Percentiles rank a stretch among this genome's conserved stretches.
Conservation (phyloP, 2,888 invertebrate genomes). For the Drosophila anceps region DNA sequence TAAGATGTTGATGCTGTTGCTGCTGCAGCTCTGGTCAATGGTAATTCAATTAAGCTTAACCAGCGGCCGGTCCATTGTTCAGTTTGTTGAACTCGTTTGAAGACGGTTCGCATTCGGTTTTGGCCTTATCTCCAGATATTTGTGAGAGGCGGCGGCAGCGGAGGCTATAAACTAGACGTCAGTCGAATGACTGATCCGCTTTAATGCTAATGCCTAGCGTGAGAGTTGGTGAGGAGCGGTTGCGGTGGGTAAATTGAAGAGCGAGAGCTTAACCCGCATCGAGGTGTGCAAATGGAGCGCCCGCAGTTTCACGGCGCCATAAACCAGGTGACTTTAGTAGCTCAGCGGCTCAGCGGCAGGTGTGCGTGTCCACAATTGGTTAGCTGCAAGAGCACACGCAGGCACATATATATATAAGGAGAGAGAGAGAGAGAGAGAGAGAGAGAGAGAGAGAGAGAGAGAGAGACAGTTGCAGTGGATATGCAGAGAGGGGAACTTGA, state of each 20-base stretch:
- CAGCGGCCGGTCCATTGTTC: constrained; percentile 63
- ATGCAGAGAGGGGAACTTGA: constrained; percentile 2
- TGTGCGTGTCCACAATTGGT: constrained; percentile 44
- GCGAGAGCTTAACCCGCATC: constrained; percentile 64
- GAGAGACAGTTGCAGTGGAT: not conserved
- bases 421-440: not conserved
- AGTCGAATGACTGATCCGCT: constrained; percentile 65
- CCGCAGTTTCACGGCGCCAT: constrained; percentile 72
- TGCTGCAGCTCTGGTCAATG: constrained; percentile 46
- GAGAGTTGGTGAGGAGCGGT: not conserved
- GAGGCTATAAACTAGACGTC: constrained; percentile 43
- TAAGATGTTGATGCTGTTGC: constrained; percentile 2
- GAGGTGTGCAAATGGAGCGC: constrained; percentile 66
- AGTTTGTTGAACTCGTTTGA: constrained; percentile 67
- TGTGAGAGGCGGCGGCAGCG: constrained; percentile 36
- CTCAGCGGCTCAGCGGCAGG: constrained; percentile 55
- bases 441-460: not conserved
- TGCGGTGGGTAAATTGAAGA: constrained; percentile 1
- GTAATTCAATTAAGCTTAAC: constrained; percentile 67
- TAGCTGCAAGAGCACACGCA: constrained; percentile 10
- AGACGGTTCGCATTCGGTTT: constrained; percentile 7
- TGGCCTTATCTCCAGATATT: constrained; percentile 44
- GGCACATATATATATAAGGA: not conserved
- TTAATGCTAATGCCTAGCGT: constrained; percentile 66
- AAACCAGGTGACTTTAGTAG: constrained; percentile 78